Evolutionary conservation across 2,113 vertebrate genomes (phyloP).

Genomic region (Elgaria multicarinata): DNA sequence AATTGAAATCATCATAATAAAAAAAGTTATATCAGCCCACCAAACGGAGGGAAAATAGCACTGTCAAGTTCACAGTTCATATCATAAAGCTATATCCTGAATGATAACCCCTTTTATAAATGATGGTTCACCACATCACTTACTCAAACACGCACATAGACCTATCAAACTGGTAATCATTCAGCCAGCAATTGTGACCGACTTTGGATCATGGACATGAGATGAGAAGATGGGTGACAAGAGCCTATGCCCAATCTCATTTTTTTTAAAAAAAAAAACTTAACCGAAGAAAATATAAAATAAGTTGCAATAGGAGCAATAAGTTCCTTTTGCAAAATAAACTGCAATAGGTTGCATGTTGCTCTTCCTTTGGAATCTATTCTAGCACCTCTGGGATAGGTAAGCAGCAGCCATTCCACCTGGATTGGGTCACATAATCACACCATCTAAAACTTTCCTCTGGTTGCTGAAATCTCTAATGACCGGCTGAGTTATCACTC

Average conservation of each 20-base stretch:
- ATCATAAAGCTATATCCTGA: constrained; percentile 42
- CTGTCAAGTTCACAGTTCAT: not conserved
- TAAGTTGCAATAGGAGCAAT: not conserved
- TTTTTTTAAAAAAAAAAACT: not conserved
- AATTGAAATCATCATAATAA: constrained; percentile 67
- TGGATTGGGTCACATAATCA: not conserved
- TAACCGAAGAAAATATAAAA: no score
- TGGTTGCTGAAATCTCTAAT: not conserved
- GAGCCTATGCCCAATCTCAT: not conserved
- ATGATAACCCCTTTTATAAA: not conserved
- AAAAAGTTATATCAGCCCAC: constrained; percentile 46
- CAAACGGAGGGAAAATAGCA: constrained; percentile 5
- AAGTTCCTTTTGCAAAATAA: no score
- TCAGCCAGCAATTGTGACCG: not conserved
- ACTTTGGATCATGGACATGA: not conserved
- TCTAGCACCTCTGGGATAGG: not conserved
- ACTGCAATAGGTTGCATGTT: not conserved
- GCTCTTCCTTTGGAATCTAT: not conserved
- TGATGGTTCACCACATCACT: not conserved
- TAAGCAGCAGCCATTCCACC: not conserved
- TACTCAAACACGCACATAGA: not conserved
- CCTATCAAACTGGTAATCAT: not conserved
- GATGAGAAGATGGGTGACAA: not conserved
- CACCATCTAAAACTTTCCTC: not conserved
- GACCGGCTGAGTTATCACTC: not conserved